These are phyloP conservation scores for Steinernema khuongi DNA, from an alignment of 1,140 invertebrate species.

Conservation along the genomic window DNA sequence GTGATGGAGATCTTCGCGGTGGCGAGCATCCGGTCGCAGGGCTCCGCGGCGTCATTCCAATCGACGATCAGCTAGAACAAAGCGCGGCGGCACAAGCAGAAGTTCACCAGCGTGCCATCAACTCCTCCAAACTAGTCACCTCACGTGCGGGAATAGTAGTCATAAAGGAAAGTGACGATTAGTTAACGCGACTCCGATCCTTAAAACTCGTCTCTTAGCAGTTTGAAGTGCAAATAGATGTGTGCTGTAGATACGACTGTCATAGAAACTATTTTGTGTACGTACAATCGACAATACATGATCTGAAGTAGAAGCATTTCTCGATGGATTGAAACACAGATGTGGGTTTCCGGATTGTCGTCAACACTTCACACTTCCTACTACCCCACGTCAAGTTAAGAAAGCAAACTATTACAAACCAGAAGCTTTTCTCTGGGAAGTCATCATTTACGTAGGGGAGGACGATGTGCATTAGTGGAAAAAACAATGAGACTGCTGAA, in stretches of 20 bases:
- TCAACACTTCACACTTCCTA: too few relatives aligned
- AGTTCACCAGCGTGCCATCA: background rate
- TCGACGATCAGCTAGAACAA: background rate
- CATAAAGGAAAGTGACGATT: background rate
- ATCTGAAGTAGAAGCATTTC: too few relatives aligned
- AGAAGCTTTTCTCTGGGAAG: too few relatives aligned
- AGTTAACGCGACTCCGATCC: background rate
- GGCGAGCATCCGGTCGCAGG: background rate
- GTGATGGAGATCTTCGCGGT: background rate
- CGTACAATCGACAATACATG: background rate
- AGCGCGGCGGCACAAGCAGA: background rate
- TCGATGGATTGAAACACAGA: too few relatives aligned
- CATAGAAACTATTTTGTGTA: background rate
- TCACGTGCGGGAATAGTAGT: background rate
- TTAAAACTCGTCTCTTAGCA: background rate
- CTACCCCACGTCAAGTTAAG: too few relatives aligned
- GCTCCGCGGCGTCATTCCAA: background rate
- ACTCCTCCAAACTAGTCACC: background rate
- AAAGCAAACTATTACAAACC: too few relatives aligned
- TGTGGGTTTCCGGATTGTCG: too few relatives aligned
- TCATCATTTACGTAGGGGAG: too few relatives aligned
- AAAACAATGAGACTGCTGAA: too few relatives aligned
- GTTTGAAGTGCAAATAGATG: background rate
- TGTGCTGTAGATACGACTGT: background rate
- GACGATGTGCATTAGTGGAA: too few relatives aligned